A percentile compares a stretch with the other conserved stretches of the same genome.
Conservation (phyloP, 1,140 invertebrate species). For the Lordiphosa clarofinis region DNA sequence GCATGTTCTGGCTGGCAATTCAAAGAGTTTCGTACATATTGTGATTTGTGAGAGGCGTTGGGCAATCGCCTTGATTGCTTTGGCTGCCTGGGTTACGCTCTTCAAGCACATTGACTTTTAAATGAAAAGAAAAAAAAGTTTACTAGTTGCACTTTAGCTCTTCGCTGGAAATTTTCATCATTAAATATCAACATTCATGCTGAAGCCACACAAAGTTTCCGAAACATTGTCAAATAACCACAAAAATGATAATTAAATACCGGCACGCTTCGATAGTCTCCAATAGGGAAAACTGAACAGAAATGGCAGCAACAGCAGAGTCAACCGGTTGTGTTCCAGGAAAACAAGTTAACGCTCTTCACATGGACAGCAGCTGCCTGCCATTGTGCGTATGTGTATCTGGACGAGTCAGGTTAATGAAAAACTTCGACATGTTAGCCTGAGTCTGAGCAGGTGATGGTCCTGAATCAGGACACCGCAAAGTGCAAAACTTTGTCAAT, state of each 20-base stretch:
- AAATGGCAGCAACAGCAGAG: conserved; percentile 4
- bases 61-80: conserved; percentile 39
- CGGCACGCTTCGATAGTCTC: conserved; percentile 15
- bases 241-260: conserved; percentile 71
- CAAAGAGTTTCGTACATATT: conserved; percentile 17
- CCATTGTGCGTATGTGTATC: conserved; percentile 67
- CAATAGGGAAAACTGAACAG: conserved; percentile 10
- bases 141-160: conserved; percentile 28
- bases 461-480: conserved; percentile 23
- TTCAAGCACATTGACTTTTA: conserved; percentile 49
- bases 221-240: conserved; percentile 23
- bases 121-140: conserved; percentile 51
- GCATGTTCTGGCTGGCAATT: conserved; percentile 39
- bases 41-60: conserved; percentile 2
- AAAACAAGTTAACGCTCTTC: conserved; percentile 56
- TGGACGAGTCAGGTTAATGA: conserved; percentile 72
- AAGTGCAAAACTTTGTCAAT: conserved; percentile 58
- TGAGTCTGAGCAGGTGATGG: conserved; percentile 28
- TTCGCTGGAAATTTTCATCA: neutral
- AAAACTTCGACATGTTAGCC: conserved; percentile 54
- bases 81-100: conserved; percentile 44
- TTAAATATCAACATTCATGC: conserved; percentile 4
- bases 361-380: conserved; percentile 45
- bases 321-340: conserved; percentile 1
- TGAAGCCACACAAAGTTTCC: neutral